phyloP scores from a whole-genome alignment of 2,888 invertebrate species.

The Acleris laterana region DNA sequence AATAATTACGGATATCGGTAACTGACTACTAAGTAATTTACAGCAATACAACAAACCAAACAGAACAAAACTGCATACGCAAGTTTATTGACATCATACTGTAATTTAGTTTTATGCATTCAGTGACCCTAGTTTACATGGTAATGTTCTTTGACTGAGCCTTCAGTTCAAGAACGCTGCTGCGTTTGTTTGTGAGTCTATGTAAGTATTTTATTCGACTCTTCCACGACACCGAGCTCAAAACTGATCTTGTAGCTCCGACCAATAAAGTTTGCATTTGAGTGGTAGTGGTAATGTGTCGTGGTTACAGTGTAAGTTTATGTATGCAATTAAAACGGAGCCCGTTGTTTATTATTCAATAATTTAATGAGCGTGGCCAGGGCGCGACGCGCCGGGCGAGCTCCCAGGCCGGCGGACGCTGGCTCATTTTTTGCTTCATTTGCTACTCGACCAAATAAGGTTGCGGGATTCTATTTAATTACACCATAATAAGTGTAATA shows the following conservation, averaged over 20 bases:
- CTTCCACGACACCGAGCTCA: background rate
- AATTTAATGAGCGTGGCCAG: constrained; percentile 56
- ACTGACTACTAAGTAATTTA: constrained; percentile 60
- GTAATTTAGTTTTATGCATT: constrained; percentile 2
- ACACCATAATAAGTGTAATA: constrained; percentile 71
- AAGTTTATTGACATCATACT: constrained; percentile 29
- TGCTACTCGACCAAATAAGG: constrained; percentile 65
- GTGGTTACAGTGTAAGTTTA: constrained; percentile 54
- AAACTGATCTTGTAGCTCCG: background rate
- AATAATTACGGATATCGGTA: constrained; percentile 80
- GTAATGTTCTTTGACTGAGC: background rate
- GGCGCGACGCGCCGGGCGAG: constrained; percentile 39
- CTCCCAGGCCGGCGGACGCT: constrained; percentile 42
- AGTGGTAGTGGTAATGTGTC: constrained; percentile 44
- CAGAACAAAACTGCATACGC: constrained; percentile 48
- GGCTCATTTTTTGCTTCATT: constrained; percentile 59
- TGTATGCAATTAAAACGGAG: constrained; percentile 61
- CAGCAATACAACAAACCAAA: constrained; percentile 58
- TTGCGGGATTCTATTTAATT: constrained; percentile 70
- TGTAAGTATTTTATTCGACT: background rate
- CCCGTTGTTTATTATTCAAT: constrained; percentile 59
- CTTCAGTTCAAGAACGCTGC: background rate
- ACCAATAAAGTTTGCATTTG: constrained; percentile 54
- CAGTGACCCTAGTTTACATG: background rate
- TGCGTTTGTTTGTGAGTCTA: background rate